These are phyloP conservation scores for Heliornis fulica DNA, from an alignment of 2,113 vertebrate species.

Conservation along the genomic window DNA sequence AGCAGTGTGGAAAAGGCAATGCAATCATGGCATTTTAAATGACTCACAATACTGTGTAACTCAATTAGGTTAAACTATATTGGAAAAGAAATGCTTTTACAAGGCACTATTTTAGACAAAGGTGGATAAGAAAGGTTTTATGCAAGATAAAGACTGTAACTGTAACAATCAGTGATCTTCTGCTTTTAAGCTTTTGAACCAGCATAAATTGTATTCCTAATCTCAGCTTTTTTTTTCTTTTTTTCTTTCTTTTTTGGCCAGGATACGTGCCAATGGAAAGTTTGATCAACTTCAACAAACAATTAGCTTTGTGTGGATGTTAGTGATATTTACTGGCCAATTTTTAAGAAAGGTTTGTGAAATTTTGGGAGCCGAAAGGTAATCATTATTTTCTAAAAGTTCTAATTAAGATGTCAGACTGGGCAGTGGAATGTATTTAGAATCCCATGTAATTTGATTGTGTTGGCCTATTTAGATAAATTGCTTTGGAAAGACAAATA, in stretches of 20 bases:
- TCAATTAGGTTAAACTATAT: not conserved
- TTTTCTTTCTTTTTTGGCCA: not conserved
- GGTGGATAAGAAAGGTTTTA: not conserved
- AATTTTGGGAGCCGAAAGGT: constrained; percentile 52
- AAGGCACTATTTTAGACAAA: not conserved
- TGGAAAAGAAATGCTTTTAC: not conserved
- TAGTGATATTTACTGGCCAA: constrained; percentile 63
- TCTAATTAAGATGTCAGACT: constrained; percentile 75
- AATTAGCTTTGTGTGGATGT: constrained; percentile 65
- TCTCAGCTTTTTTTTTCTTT: not conserved
- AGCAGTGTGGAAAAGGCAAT: not conserved
- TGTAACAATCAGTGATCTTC: not conserved
- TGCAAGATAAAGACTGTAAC: not conserved
- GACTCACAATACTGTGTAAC: constrained; percentile 9
- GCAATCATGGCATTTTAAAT: constrained; percentile 18
- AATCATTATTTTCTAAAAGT: constrained; percentile 76
- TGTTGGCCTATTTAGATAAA: constrained; percentile 78
- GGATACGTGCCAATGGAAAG: constrained; percentile 71
- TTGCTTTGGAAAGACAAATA: constrained; percentile 79
- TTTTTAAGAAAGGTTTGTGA: constrained; percentile 72
- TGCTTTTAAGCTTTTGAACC: constrained; percentile 20
- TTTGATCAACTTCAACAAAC: constrained; percentile 73
- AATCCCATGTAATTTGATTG: constrained; percentile 77
- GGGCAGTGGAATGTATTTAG: constrained; percentile 72
- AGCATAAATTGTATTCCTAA: not conserved